Base-by-base conservation (phyloP, 2,113 vertebrate species). In the Scortum barcoo region DNA sequence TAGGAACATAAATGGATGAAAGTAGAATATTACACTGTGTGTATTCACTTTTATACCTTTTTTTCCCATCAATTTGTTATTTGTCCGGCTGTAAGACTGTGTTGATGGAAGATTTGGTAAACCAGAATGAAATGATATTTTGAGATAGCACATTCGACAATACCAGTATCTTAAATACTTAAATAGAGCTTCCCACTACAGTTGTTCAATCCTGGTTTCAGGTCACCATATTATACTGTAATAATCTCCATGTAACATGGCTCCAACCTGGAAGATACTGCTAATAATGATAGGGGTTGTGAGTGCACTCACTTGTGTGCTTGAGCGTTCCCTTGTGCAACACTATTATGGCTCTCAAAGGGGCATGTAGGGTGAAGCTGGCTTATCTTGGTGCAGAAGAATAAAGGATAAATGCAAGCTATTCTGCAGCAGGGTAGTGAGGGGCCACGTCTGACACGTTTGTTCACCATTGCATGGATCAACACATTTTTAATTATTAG, bases 371-470 rank as follows among this genome's bases (percentile, higher is more conserved):
- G 69, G 77, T 53, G 2, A 76, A 20, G 53, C n/a, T 10, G 38
- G 7, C 10, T 85, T 80, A 72, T 76, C 46, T 61, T 42, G 12
- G 46, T 48, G 3, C 40, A 30, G 7, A 62, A 30, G 7, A 62
- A 36, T 33, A 67, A 56, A 60, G 68, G 26, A 46, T 7, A 54
- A 53, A 50, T 28, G 42, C 70, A 56, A 65, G 19, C 48, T 20
- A 48, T 48, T 51, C 40, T 61, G 44, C 38, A 44, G 26, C 46
- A 24, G 16, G 12, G 42, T 22, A 10, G 11, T 24, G 38, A 22
- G 50, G 30, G 12, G 16, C 19, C 16, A 72, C 5, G 9, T 56
- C 63, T 63, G 54, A 78, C 19, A 60, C 17, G 50, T 56, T 71
- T 28, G 14, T 61, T 38, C 4, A 9, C 50, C 11, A 16, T 66